These are phyloP conservation scores for Dusona sp. DNA, from an alignment of 2,888 invertebrate genomes.

Conservation along the genomic window DNA sequence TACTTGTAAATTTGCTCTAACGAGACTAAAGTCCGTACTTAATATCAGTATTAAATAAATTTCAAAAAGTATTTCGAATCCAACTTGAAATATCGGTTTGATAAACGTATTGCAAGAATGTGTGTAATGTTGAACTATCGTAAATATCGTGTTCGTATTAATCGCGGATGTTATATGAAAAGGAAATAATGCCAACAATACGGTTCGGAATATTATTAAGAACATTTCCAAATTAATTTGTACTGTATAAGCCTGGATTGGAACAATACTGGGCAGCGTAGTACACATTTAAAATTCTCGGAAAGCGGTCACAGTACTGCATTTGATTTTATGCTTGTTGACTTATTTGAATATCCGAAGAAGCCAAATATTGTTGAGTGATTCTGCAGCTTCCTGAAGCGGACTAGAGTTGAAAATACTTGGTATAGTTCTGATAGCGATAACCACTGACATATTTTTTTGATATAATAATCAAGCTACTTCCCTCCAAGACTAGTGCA, in stretches of 20 bases:
- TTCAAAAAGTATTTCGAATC: not conserved
- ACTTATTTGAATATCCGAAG: conserved; percentile 10
- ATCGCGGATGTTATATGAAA: not conserved
- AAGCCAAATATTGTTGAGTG: not conserved
- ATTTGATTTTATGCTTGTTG: not conserved
- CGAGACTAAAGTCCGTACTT: not conserved
- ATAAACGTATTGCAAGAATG: not conserved
- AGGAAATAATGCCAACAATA: not conserved
- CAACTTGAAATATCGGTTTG: not conserved
- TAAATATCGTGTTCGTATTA: not conserved
- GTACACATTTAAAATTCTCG: not conserved
- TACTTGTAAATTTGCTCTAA: not conserved
- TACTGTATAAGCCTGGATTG: not conserved
- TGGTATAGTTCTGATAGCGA: not conserved
- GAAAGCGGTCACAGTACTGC: not conserved
- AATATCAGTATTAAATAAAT: not conserved
- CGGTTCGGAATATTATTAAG: not conserved
- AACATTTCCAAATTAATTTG: not conserved
- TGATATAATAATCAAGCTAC: not conserved
- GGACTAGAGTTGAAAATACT: not conserved
- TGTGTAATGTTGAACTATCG: not conserved
- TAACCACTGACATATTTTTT: not conserved
- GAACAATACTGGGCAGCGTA: not conserved
- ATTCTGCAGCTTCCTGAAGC: not conserved
- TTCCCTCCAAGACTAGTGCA: conserved; percentile 14